Evolutionary conservation across 2,113 vertebrate genomes (phyloP), one percentile per base, ranked within the genome.

Genomic region (Vombatus ursinus): DNA sequence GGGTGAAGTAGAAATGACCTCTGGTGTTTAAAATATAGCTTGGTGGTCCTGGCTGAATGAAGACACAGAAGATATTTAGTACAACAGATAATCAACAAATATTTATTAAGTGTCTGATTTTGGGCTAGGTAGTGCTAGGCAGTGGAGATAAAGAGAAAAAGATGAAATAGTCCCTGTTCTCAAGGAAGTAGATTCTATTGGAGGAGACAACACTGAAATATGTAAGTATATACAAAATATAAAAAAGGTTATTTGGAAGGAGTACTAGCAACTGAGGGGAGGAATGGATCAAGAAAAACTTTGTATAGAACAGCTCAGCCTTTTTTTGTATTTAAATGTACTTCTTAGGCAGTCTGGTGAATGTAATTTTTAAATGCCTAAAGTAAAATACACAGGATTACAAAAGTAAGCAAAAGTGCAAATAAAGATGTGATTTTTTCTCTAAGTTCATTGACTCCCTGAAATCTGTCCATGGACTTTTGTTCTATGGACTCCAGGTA

Each of bases 1-100:
- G 23, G 51, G 93, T 93, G 26, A 96, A 93, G 89, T 96, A 92
- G 97, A 93, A 93, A 52, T 52, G 68, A 25, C 95, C 91, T 93
- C 95, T 95, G n/a, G 23, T 50, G 47, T 95, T 96, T 95, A 92
- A 94, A 92, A 93, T 93, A 50, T 49, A 52, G 52, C 93, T 96
- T 96, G 94, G 91, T 96, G 89, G 95, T 94, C 68, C 53, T 90
- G 47, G 31, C 48, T 95, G 77, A 94, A 94, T 94, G 89, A 96
- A 96, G 95, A 95, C 61, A n/a, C 26, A 96, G 93, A 52, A 92
- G 92, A 96, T 61, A 61, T 61, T 61, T 61, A 61, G 0, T 68
- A 37, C 4, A 68, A 68, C 28, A 68, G 37, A 37, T 37, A 37
- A 37, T 68, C 25, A 54, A 26, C 26, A 61, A 61, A 12, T 37